phyloP scores from a whole-genome alignment of 2,888 invertebrate species.

The Julus scandinavius region DNA sequence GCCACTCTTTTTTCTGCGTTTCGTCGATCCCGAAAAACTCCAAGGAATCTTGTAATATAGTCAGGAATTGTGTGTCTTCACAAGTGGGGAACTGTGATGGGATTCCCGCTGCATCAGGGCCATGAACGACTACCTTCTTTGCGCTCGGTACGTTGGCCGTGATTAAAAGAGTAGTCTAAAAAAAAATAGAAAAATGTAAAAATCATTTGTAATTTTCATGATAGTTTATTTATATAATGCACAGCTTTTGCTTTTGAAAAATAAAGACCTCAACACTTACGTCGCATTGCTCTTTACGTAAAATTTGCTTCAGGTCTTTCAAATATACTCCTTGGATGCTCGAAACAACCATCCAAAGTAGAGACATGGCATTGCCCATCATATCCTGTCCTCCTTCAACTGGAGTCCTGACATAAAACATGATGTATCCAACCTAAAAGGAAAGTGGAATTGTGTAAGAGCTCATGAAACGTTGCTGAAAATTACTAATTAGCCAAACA shows the following conservation, averaged over 20 bases:
- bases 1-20: slow-evolving; percentile 86
- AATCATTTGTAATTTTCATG: neutral
- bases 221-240: neutral
- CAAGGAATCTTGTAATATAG: slow-evolving; percentile 92
- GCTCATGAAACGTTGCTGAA: slow-evolving; percentile 3
- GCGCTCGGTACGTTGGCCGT: slow-evolving; percentile 99
- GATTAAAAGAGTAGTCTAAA: slow-evolving; percentile 84
- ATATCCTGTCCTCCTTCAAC: slow-evolving; percentile 95
- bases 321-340: slow-evolving; percentile 99
- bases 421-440: slow-evolving; percentile 86
- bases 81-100: slow-evolving; percentile 99
- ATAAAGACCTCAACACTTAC: slow-evolving; percentile 66
- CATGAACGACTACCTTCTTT: slow-evolving; percentile 98
- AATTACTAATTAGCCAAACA: neutral
- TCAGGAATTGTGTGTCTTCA: slow-evolving; percentile 95
- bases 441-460: slow-evolving; percentile 10
- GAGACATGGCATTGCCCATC: slow-evolving; percentile 92
- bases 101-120: slow-evolving; percentile 92
- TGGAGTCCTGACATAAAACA: slow-evolving; percentile 98
- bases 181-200: neutral
- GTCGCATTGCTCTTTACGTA: slow-evolving; percentile 99
- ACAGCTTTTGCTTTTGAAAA: neutral
- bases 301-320: slow-evolving; percentile 97
- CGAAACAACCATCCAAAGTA: slow-evolving; percentile 98
- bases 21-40: slow-evolving; percentile 98